These are phyloP conservation scores for Aurelia coerulea DNA, from an alignment of 30 jellyfish, hydroid and myxozoan species.

Conservation along the genomic window DNA sequence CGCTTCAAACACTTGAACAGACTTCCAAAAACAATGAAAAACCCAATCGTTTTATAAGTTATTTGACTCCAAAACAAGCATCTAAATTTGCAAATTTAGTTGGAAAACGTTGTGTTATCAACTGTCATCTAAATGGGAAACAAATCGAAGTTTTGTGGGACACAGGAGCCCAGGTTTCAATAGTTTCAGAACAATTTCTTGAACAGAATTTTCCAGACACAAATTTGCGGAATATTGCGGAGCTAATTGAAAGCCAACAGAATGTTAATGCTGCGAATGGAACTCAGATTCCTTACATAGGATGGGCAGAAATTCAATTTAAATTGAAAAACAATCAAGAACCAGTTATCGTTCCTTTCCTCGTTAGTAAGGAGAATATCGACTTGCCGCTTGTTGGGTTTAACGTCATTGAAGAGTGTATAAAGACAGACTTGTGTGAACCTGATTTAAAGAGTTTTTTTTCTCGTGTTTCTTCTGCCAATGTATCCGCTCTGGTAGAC, in stretches of 20 bases:
- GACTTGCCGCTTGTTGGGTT: conserved; percentile 21
- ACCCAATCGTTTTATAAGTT: conserved; percentile 26
- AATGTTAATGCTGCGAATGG: conserved; percentile 24
- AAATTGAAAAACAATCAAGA: conserved; percentile 2
- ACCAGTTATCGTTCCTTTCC: conserved; percentile 9
- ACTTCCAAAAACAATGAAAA: conserved; percentile 10
- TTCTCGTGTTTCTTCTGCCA: conserved; percentile 5
- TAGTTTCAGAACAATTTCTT: conserved; percentile 28
- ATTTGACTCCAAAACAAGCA: conserved; percentile 49
- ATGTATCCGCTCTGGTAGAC: neutral
- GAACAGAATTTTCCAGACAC: conserved; percentile 35
- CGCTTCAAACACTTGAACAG: conserved; percentile 29
- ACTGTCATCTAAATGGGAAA: neutral
- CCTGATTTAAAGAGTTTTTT: conserved; percentile 5
- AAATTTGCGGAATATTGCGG: conserved; percentile 17
- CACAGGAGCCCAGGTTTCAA: conserved; percentile 68
- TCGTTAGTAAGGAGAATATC: conserved; percentile 4
- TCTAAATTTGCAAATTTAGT: conserved; percentile 38
- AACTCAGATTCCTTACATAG: conserved; percentile 13
- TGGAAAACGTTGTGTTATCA: conserved; percentile 38
- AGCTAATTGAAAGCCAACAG: conserved; percentile 4
- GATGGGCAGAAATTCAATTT: conserved; percentile 8
- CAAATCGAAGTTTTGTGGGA: conserved; percentile 41
- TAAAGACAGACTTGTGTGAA: neutral
- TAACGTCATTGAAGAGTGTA: conserved; percentile 4